phyloP scores from a whole-genome alignment of 2,888 invertebrate genomes.

The Brachypalpus laphriformis region DNA sequence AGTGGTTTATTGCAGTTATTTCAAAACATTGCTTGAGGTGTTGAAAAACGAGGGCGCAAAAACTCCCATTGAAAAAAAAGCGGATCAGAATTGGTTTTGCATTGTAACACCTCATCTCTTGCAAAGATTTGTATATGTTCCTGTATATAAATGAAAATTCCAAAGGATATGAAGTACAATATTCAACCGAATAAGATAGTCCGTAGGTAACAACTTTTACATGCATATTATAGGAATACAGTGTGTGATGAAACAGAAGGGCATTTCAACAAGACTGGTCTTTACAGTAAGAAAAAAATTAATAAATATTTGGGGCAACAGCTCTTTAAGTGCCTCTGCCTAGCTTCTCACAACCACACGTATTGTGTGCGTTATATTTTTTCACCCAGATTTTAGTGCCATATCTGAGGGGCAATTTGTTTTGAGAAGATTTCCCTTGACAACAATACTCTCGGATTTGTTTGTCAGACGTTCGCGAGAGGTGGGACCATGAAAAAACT shows the following conservation, averaged over 20 bases:
- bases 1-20: constrained; percentile 53
- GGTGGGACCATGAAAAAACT: too few species aligned
- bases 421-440: too few species aligned
- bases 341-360: too few species aligned
- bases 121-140: neutral
- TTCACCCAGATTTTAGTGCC: too few species aligned
- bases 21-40: constrained; percentile 39
- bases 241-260: constrained; percentile 15
- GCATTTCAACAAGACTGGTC: too few species aligned
- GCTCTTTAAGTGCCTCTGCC: too few species aligned
- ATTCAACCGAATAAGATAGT: neutral
- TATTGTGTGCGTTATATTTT: too few species aligned
- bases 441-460: too few species aligned
- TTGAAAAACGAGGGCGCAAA: neutral
- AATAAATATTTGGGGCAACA: too few species aligned
- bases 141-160: neutral
- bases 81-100: constrained; percentile 5
- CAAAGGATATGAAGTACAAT: neutral
- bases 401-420: too few species aligned
- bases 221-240: neutral
- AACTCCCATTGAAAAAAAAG: neutral
- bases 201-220: neutral
- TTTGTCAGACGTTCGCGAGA: too few species aligned
- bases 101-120: neutral
- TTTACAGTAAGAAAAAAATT: too few species aligned